These are phyloP conservation scores for Oreohelix idahoensis DNA, from an alignment of 1,140 invertebrate genomes.

Conservation along the genomic window DNA sequence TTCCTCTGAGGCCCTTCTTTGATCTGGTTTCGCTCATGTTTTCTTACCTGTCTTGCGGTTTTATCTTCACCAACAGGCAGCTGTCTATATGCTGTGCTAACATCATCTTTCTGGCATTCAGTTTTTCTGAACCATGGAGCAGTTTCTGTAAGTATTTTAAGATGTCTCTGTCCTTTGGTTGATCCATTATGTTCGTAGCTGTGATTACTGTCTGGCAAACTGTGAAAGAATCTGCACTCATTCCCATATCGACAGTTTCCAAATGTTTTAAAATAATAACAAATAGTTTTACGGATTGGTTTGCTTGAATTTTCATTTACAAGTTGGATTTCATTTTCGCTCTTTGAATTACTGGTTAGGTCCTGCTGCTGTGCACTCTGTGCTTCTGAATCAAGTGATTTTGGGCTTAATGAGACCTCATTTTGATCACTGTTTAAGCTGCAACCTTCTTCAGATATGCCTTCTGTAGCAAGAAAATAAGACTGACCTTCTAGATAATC, in stretches of 20 bases:
- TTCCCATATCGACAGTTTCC: constrained; percentile 55
- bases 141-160: neutral
- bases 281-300: neutral
- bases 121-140: constrained; percentile 15
- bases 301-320: neutral
- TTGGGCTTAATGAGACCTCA: constrained; percentile 27
- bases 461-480: constrained; percentile 37
- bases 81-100: neutral
- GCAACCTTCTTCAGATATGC: neutral
- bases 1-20: neutral
- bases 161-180: neutral
- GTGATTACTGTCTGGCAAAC: neutral
- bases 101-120: neutral
- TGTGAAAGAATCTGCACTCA: constrained; percentile 53
- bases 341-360: neutral
- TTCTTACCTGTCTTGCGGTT: neutral
- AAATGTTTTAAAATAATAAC: constrained; percentile 35
- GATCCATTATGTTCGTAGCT: constrained; percentile 12
- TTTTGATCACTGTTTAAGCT: constrained; percentile 24
- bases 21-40: neutral
- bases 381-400: neutral
- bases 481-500: constrained; percentile 79
- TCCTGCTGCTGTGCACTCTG: neutral
- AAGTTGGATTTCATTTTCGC: neutral
- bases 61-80: neutral